A percentile compares a stretch with the other conserved stretches of the same genome.
phyloP scores from a whole-genome alignment of 2,113 vertebrate genomes.

The Centropristis striata region DNA sequence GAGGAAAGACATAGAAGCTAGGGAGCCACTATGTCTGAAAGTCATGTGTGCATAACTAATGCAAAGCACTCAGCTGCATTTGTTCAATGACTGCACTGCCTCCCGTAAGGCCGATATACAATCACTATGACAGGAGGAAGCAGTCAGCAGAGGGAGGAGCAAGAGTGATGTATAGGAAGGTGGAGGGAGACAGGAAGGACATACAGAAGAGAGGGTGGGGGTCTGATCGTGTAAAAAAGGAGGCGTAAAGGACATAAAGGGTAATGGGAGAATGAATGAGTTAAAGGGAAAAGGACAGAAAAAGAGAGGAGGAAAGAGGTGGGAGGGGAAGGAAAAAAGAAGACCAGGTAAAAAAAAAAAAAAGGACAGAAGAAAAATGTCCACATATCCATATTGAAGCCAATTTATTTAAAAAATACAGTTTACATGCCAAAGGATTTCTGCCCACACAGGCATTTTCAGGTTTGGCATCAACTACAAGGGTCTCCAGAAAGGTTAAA shows the following conservation, averaged over 20 bases:
- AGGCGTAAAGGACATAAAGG: constrained; percentile 19
- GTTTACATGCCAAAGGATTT: background rate
- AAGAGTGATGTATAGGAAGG: constrained; percentile 47
- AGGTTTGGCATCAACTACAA: background rate
- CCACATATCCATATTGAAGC: background rate
- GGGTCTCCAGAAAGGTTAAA: background rate
- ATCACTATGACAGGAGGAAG: constrained; percentile 43
- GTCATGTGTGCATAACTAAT: constrained; percentile 62
- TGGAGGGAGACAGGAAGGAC: constrained; percentile 40
- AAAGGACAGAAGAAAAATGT: background rate
- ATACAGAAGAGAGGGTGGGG: background rate
- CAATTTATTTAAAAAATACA: background rate
- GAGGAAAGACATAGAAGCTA: background rate
- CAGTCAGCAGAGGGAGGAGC: constrained; percentile 39
- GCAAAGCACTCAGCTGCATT: constrained; percentile 64
- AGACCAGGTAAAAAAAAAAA: background rate
- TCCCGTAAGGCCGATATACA: constrained; percentile 63
- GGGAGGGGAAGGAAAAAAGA: background rate
- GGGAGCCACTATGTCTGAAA: constrained; percentile 52
- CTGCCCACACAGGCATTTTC: background rate
- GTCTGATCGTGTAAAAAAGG: constrained; percentile 1
- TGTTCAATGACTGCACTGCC: constrained; percentile 39
- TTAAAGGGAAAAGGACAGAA: background rate
- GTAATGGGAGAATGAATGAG: constrained; percentile 37
- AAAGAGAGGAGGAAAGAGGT: background rate